Evolutionary conservation across 2,888 invertebrate genomes (phyloP), one percentile per base, ranked within the genome.

Genomic region (Rotaria magnacalcarata): DNA sequence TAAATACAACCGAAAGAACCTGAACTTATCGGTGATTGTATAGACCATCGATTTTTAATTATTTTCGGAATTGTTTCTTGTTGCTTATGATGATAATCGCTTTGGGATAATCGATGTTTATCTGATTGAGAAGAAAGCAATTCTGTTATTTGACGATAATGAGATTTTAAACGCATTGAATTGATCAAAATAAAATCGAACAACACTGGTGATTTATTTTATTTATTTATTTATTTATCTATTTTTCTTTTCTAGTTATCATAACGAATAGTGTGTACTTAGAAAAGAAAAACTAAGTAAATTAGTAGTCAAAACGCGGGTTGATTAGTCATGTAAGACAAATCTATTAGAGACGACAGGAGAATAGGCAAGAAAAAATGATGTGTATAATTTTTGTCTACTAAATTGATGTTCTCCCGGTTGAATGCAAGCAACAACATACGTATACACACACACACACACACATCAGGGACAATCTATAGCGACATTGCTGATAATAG

Each of bases 401-500:
- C 67, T 67, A 34, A 67, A 67, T 67, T 67, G 67, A 67, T 67
- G 34, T 67, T 67, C 67, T 67, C 67, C 27, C 34, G 7, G 34
- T 67, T 16, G 27, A 67, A 67, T 67, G 14, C 67, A 67, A 67
- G 67, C 67, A 27, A 67, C 34, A 67, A 67, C 34, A 67, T 67
- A 16, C 34, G 34, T 34, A 67, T 41, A 67, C 16, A n/a, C n/a
- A n/a, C n/a, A n/a, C n/a, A n/a, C n/a, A n/a, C n/a, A n/a, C n/a
- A n/a, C n/a, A 67, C 34, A 67, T 67, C 67, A 67, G 67, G 34
- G 34, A 5, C 27, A 67, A 67, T 67, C 67, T 67, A 67, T 41
- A 67, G 34, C 67, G 67, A 67, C 67, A 67, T 67, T 67, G 67
- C 34, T 34, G 67, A 67, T 34, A 67, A 67, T 67, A 27, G 67